A percentile compares a stretch with the other conserved stretches of the same genome.
phyloP scores from a whole-genome alignment of 2,113 vertebrate species.

The Forbesichthys agassizii region DNA sequence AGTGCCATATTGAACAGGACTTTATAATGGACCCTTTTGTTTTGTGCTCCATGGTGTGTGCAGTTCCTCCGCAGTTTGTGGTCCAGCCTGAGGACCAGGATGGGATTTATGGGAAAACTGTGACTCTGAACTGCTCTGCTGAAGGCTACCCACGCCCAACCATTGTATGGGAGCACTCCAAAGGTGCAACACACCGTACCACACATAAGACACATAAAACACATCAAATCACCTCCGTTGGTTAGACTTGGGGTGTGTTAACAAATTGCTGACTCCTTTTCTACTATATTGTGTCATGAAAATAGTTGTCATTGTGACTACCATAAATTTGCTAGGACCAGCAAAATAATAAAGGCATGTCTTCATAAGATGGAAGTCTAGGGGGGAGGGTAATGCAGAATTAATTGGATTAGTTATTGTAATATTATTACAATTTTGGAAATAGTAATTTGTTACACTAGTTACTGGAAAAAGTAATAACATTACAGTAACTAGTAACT shows the following conservation, averaged over 20 bases:
- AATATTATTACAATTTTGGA: no score
- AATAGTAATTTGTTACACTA: no score
- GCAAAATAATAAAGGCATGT: no score
- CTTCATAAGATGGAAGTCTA: no score
- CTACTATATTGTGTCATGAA: no score
- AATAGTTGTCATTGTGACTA: no score
- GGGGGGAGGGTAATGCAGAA: no score
- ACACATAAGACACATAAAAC: not conserved
- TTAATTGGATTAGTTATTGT: no score
- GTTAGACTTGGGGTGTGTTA: not conserved
- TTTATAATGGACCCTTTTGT: not conserved
- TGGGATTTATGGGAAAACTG: constrained; percentile 95
- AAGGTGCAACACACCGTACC: constrained; percentile 79
- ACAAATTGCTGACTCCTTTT: no score
- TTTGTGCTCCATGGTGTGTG: not conserved
- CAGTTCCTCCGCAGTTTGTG: constrained; percentile 97
- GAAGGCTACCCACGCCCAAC: constrained; percentile 96
- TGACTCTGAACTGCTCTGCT: constrained; percentile 96
- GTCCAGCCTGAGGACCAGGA: constrained; percentile 97
- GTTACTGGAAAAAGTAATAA: no score
- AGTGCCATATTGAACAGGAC: not conserved
- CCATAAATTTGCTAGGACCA: no score
- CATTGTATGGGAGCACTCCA: constrained; percentile 98
- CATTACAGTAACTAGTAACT: no score
- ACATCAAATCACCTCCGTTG: not conserved